phyloP scores from a whole-genome alignment of 2,888 invertebrate species.

The Bellardia pandia region DNA sequence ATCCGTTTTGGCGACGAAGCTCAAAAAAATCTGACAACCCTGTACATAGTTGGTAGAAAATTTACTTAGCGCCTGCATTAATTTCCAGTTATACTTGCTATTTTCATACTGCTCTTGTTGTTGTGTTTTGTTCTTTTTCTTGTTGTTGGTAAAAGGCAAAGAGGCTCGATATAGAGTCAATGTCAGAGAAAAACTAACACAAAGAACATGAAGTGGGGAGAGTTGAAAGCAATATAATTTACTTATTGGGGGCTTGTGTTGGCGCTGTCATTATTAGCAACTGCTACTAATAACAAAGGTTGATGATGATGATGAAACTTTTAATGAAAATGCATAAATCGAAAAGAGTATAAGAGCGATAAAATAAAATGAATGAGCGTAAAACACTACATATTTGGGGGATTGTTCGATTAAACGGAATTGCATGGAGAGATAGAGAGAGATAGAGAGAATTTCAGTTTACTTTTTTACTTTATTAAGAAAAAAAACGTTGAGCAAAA shows the following conservation, averaged over 20 bases:
- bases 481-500: conserved; percentile 64
- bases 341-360: background rate
- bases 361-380: conserved; percentile 18
- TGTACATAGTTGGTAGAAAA: background rate
- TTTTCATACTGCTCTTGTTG: background rate
- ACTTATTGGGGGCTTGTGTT: conserved; percentile 62
- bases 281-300: background rate
- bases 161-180: conserved; percentile 45
- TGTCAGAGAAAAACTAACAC: conserved; percentile 19
- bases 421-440: conserved; percentile 23
- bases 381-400: conserved; percentile 37
- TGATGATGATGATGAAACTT: conserved; percentile 64
- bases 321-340: conserved; percentile 60
- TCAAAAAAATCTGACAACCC: no score
- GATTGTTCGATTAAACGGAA: conserved; percentile 51
- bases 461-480: conserved; percentile 27
- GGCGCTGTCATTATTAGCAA: conserved; percentile 9
- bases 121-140: conserved; percentile 12
- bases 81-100: conserved; percentile 19
- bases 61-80: conserved; percentile 7
- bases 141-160: conserved; percentile 33
- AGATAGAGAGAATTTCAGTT: conserved; percentile 45
- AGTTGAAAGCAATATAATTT: conserved; percentile 15
- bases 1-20: no score
- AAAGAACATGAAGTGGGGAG: background rate